Percentiles rank a stretch among this genome's conserved stretches.
Evolutionary conservation across 2,888 invertebrate genomes (phyloP).

Genomic region (Brachycybe producta): DNA sequence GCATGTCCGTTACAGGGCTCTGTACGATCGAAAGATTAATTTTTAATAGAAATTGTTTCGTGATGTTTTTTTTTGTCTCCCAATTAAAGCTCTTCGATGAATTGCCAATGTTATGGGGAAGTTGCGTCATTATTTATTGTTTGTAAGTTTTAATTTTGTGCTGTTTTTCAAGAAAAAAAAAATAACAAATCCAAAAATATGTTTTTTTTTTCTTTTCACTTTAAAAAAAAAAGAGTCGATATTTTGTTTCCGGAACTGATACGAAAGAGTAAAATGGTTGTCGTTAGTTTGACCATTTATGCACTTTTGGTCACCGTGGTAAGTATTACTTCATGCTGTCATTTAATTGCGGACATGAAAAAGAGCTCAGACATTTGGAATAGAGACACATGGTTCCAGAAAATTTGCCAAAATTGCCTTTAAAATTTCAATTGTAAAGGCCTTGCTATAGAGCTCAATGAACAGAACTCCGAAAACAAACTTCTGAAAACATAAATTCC

Average conservation of each 20-base stretch:
- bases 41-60: no score
- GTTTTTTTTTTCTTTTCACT: background rate
- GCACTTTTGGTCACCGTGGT: constrained; percentile 14
- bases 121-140: constrained; percentile 34
- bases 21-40: no score
- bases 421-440: no score
- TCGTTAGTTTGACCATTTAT: constrained; percentile 6
- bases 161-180: background rate
- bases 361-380: no score
- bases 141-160: constrained; percentile 11
- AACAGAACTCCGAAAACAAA: no score
- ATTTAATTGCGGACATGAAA: background rate
- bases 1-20: no score
- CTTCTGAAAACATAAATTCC: no score
- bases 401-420: no score
- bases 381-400: no score
- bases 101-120: constrained; percentile 37
- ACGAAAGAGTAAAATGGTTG: constrained; percentile 4
- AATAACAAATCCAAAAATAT: background rate
- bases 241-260: constrained; percentile 12
- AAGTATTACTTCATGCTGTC: background rate
- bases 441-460: no score
- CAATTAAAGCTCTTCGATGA: constrained; percentile 36
- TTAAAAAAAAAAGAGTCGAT: constrained; percentile 7
- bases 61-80: no score